Percentiles rank a stretch among this genome's conserved stretches.
Evolutionary conservation across 2,113 vertebrate species (phyloP).

Genomic region (Notarius lentiginosus): DNA sequence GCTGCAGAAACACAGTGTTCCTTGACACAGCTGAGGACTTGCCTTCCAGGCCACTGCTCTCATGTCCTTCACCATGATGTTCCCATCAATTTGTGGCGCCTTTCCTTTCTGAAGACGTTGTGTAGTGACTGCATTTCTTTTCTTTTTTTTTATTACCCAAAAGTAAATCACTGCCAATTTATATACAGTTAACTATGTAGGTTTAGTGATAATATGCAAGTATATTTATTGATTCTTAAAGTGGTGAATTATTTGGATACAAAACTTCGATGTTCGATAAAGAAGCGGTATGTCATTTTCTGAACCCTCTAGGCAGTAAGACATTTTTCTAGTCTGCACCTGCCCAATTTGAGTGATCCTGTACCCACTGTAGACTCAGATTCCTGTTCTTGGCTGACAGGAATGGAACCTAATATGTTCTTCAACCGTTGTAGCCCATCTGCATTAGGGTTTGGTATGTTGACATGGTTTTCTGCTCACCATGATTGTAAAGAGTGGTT

Average conservation of each 20-base stretch:
- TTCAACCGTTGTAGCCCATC: background rate
- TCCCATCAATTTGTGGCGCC: background rate
- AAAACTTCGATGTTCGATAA: background rate
- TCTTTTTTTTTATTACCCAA: background rate
- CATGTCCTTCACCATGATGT: background rate
- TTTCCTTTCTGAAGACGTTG: background rate
- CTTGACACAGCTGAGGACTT: background rate
- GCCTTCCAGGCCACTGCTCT: conserved; percentile 1
- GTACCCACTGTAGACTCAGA: background rate
- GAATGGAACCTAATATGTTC: background rate
- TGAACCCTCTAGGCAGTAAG: background rate
- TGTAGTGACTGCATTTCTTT: background rate
- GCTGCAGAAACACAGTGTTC: conserved; percentile 1
- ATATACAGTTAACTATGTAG: background rate
- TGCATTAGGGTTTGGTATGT: background rate
- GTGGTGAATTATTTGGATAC: background rate
- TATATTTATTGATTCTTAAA: background rate
- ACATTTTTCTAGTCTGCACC: background rate
- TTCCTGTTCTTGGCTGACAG: background rate
- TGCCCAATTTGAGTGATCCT: background rate
- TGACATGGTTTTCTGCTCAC: background rate
- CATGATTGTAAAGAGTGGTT: background rate
- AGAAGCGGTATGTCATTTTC: background rate
- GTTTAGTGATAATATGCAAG: background rate
- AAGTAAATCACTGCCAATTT: background rate